Evolutionary conservation across 2,113 vertebrate species (phyloP).

Genomic region (Myotis brandtii): DNA sequence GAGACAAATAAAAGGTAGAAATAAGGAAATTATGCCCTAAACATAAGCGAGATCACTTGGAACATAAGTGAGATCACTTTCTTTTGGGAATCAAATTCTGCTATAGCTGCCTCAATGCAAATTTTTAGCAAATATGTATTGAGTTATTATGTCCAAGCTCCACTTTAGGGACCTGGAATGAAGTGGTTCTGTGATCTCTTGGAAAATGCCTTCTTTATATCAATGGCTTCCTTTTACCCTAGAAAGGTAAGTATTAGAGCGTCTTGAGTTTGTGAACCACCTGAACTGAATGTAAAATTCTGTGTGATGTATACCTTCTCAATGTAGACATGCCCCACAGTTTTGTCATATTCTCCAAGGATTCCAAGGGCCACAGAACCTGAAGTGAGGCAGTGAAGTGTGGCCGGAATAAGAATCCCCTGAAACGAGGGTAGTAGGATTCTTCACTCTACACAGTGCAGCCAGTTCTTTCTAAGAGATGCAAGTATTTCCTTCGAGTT

Average conservation of each 20-base stretch:
- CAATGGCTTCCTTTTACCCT: background rate
- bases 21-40: background rate
- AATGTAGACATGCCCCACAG: background rate
- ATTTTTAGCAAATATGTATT: background rate
- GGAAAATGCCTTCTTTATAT: background rate
- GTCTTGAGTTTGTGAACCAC: background rate
- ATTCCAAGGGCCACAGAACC: background rate
- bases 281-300: background rate
- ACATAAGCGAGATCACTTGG: background rate
- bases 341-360: conserved; percentile 10
- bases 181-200: background rate
- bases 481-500: background rate
- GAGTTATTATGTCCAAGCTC: background rate
- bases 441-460: background rate
- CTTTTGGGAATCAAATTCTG: background rate
- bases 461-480: background rate
- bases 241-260: background rate
- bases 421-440: background rate
- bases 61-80: background rate
- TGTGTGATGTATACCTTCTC: background rate
- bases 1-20: background rate
- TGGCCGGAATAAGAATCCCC: background rate
- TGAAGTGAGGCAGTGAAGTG: background rate
- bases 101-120: background rate
- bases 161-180: background rate